phyloP scores from a whole-genome alignment of 35 echinoderm and acorn worm species.

The Hemicentrotus pulcherrimus region DNA sequence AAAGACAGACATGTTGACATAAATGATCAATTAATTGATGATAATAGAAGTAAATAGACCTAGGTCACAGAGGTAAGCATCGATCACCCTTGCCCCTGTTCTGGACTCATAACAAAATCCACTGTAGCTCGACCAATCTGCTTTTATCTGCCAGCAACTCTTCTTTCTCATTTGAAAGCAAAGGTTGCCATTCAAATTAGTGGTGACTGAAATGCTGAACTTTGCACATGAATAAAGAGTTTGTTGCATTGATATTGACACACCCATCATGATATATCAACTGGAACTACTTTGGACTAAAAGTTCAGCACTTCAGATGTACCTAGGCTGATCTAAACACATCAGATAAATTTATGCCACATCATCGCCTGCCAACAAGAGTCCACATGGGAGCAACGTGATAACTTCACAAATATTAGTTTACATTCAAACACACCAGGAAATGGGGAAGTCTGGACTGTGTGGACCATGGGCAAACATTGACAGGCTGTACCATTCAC shows the following conservation, averaged over 20 bases:
- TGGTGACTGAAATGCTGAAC: not conserved
- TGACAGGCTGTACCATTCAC: not conserved
- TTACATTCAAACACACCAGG: not conserved
- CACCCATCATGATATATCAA: not conserved
- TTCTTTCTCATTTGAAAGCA: not conserved
- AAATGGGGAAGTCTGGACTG: not conserved
- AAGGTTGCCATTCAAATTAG: not conserved
- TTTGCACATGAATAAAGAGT: not conserved
- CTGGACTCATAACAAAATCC: not conserved
- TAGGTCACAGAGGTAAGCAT: not conserved
- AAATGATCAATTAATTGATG: not conserved
- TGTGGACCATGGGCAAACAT: constrained; percentile 9
- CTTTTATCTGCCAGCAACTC: not conserved
- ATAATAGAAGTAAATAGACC: not conserved
- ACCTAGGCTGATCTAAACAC: not conserved
- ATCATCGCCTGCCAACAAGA: not conserved
- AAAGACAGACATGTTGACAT: too few species aligned
- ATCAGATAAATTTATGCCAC: not conserved
- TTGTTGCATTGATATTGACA: not conserved
- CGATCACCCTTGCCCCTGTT: not conserved
- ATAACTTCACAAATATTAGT: constrained; percentile 13
- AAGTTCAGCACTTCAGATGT: not conserved
- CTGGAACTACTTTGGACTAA: not conserved
- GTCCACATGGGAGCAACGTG: not conserved
- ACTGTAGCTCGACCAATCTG: not conserved